These are phyloP conservation scores for Tipula unca DNA, from an alignment of 2,888 invertebrate genomes.

Conservation along the genomic window DNA sequence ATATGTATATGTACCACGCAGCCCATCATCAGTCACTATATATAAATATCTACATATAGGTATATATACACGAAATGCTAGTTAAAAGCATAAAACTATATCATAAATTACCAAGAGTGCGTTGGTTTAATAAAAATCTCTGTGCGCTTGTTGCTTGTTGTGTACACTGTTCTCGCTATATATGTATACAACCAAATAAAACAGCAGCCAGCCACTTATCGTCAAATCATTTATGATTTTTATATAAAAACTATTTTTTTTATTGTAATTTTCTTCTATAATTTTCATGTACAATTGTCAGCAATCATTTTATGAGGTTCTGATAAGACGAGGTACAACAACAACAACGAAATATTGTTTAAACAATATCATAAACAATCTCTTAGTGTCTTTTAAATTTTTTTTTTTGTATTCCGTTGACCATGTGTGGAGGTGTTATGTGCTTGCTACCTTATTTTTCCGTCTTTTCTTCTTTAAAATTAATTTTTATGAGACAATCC, in stretches of 20 bases:
- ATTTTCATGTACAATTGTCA: neutral
- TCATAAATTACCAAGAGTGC: neutral
- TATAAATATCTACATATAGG: no score
- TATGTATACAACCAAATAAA: neutral
- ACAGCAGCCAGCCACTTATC: neutral
- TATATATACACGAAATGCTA: neutral
- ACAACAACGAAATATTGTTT: neutral
- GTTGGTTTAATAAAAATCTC: neutral
- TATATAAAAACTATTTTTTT: neutral
- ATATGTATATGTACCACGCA: neutral
- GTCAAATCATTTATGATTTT: neutral
- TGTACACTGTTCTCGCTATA: neutral
- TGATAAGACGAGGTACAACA: neutral
- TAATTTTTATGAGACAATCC: slow-evolving; percentile 14
- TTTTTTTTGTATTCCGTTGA: neutral
- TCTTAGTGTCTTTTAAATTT: neutral
- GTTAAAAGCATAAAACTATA: neutral
- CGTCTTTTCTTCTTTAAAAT: neutral
- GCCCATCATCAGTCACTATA: neutral
- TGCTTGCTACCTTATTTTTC: slow-evolving; percentile 3
- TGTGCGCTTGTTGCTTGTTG: neutral
- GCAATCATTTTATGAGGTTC: neutral
- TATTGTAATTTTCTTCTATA: slow-evolving; percentile 8
- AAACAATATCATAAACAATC: neutral
- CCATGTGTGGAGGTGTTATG: slow-evolving; percentile 8